Evolutionary conservation across 2,797 vertebrate species (phyloP), one percentile per base, ranked within the genome.

Genomic region (Coreius guichenoti): DNA sequence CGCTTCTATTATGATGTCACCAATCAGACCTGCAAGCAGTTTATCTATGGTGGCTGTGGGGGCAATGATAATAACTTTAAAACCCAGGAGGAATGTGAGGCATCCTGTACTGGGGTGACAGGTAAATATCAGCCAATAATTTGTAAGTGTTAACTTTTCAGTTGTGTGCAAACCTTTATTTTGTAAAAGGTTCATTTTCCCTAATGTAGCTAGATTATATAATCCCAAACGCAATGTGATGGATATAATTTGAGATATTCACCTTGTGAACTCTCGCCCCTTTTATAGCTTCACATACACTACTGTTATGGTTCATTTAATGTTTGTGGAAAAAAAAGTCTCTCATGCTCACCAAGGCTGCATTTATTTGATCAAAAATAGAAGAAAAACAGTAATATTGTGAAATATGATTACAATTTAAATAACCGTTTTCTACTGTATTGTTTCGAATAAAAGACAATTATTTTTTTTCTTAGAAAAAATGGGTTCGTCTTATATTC

Each of bases 11-110:
- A 95, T 51, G 67, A 95, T 4, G 81, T 86, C 17, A 36, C 79
- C 9, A 89, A 72, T 14, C 80, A 90, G 63, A 92, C n/a, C 81
- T 96, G 96, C 76, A 58, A 26, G 47, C 0, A 0, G 0, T 96
- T 96, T 80, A 36, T 87, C 72, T 96, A 93, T 0, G 96, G 96
- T 0, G 95, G 96, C 67, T 96, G 95, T 26, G 79, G 33, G 0
- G 90, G 85, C 65, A 96, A 96, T 61, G n/a, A 1, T 0, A 96
- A 96, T 93, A 95, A 94, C 89, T 96, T 95, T 26, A 56, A 90
- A 0, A 68, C 90, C 7, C 23, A 58, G 87, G 87, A 85, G 0
- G 86, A 90, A 13, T 96, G 96, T 73, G 31, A 89, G 49, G 26
- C 61, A 0, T 5, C 58, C 12, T 91, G 96, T 89, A 61, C 4